Conservation (phyloP, 2,113 vertebrate genomes). For the Crotalus helleri region DNA sequence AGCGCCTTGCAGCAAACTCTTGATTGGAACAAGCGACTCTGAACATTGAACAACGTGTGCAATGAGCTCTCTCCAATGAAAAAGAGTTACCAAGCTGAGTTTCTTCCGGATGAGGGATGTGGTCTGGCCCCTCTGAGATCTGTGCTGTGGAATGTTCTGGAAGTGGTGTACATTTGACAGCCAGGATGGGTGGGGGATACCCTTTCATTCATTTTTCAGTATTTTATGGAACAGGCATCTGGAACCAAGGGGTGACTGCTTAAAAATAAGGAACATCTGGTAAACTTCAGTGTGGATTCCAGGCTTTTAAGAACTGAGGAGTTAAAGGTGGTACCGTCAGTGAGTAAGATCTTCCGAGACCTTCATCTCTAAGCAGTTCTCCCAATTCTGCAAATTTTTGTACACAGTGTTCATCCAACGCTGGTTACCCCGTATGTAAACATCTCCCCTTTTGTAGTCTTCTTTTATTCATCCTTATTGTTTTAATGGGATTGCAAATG, state of each 20-base stretch:
- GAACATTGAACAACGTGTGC: slow-evolving; percentile 60
- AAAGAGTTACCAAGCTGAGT: slow-evolving; percentile 54
- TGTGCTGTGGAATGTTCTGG: slow-evolving; percentile 10
- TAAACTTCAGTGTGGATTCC: neutral
- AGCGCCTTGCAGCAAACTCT: slow-evolving; percentile 59
- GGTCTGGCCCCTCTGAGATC: neutral
- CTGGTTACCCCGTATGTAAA: neutral
- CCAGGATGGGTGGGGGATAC: neutral
- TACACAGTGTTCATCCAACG: neutral
- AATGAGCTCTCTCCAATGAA: slow-evolving; percentile 48
- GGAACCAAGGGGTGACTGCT: neutral
- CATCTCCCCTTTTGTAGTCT: neutral
- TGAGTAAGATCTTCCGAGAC: slow-evolving; percentile 39
- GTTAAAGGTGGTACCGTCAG: slow-evolving; percentile 16
- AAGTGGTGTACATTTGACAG: neutral
- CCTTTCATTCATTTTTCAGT: neutral
- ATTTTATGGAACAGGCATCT: slow-evolving; percentile 8
- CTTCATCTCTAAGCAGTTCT: slow-evolving; percentile 48
- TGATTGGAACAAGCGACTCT: slow-evolving; percentile 45
- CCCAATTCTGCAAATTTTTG: slow-evolving; percentile 20
- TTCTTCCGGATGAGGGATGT: slow-evolving; percentile 26
- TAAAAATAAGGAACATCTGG: slow-evolving; percentile 19
- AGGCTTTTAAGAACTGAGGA: neutral
- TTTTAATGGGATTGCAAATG: neutral
- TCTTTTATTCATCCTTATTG: neutral